Percentiles rank a stretch among this genome's conserved stretches.
Conservation (phyloP, 2,888 invertebrate species). For the Tyria jacobaeae region DNA sequence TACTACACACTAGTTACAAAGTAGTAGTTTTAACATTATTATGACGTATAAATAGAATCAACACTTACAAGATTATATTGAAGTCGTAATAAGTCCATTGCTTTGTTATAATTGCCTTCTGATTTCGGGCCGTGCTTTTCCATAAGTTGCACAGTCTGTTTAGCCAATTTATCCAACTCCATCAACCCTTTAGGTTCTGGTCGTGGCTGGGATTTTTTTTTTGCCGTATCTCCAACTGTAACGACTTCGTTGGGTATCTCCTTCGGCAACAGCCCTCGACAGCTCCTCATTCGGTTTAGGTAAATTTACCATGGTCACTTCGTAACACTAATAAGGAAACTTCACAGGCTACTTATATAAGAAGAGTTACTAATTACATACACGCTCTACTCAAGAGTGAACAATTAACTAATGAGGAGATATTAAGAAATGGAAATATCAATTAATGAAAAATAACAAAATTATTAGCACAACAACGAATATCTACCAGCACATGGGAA, state of each 20-base stretch:
- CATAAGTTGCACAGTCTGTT: slow-evolving; percentile 56
- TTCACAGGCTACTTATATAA: slow-evolving; percentile 19
- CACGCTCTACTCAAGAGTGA: slow-evolving; percentile 2
- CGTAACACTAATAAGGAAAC: slow-evolving; percentile 16
- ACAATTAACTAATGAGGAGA: slow-evolving; percentile 26
- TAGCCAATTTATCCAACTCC: slow-evolving; percentile 56
- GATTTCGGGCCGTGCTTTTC: slow-evolving; percentile 54
- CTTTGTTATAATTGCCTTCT: slow-evolving; percentile 47
- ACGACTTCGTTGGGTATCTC: slow-evolving; percentile 34
- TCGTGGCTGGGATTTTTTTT: background rate
- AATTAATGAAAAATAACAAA: background rate
- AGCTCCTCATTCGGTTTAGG: slow-evolving; percentile 43
- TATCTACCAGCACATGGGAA: slow-evolving; percentile 11
- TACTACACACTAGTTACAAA: too few species aligned
- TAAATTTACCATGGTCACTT: slow-evolving; percentile 61
- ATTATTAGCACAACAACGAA: slow-evolving; percentile 17
- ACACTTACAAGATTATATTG: slow-evolving; percentile 64
- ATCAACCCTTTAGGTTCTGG: slow-evolving; percentile 54
- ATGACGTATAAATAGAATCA: background rate
- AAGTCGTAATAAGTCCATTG: slow-evolving; percentile 63
- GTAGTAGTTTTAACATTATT: background rate
- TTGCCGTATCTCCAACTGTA: too few species aligned
- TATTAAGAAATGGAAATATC: slow-evolving; percentile 20
- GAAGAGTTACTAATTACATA: slow-evolving; percentile 18
- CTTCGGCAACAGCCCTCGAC: slow-evolving; percentile 37